Evolutionary conservation across 2,797 vertebrate species (phyloP).

Genomic region (Chaetophractus vellerosus): DNA sequence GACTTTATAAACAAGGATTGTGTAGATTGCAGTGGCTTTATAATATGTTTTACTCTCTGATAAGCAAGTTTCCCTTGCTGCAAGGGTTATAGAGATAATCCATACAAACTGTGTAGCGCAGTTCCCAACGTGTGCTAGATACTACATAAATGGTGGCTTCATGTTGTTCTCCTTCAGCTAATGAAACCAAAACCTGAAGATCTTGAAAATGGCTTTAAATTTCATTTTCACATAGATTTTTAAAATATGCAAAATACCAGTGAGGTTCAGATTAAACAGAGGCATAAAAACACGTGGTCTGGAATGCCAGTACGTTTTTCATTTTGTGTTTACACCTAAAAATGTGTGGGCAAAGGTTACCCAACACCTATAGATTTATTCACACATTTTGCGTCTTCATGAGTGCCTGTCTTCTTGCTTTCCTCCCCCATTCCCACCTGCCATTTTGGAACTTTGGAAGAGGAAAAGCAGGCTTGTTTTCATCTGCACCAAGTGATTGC

Average conservation of each 20-base stretch:
- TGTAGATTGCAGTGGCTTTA: too few relatives aligned
- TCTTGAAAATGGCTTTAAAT: background rate
- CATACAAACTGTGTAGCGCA: background rate
- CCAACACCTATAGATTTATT: fast-evolving
- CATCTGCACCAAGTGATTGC: too few relatives aligned
- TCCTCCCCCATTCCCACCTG: background rate
- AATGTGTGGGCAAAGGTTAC: background rate
- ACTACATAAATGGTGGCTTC: background rate
- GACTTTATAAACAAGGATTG: background rate
- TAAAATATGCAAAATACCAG: background rate
- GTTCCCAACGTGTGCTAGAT: background rate
- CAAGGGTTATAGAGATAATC: background rate
- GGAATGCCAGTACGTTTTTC: fast-evolving
- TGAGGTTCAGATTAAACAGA: too few relatives aligned
- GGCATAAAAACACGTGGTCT: fast-evolving
- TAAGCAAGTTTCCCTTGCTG: background rate
- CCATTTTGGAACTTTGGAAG: background rate
- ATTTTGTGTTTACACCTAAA: background rate
- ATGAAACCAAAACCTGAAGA: background rate
- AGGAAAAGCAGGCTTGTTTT: background rate
- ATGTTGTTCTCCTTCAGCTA: background rate
- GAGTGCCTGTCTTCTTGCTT: too few relatives aligned
- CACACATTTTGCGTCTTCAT: background rate
- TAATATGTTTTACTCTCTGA: background rate
- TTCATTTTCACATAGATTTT: background rate